These are phyloP conservation scores for Catharus ustulatus DNA, from an alignment of 2,797 vertebrate genomes.

Conservation along the genomic window DNA sequence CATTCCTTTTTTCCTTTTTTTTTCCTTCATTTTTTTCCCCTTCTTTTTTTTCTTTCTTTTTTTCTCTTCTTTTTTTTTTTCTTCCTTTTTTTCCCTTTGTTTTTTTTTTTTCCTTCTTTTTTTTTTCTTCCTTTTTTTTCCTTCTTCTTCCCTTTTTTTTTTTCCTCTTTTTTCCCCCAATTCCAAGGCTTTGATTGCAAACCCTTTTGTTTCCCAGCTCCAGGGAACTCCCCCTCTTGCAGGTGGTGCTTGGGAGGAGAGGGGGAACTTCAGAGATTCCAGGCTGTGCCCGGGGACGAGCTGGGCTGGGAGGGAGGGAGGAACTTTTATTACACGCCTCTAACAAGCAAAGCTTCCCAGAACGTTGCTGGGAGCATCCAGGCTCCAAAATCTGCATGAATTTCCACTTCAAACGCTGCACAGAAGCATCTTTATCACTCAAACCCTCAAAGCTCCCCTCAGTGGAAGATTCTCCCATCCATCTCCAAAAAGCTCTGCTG, in stretches of 20 bases:
- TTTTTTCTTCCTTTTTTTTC: neutral
- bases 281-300: neutral
- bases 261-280: neutral
- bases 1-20: no score
- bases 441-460: neutral
- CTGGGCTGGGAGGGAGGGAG: neutral
- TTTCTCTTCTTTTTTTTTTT: no score
- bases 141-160: no score
- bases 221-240: slow-evolving; percentile 15
- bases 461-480: neutral
- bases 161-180: neutral
- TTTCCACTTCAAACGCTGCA: slow-evolving; percentile 60
- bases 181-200: slow-evolving; percentile 31
- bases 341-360: slow-evolving; percentile 34
- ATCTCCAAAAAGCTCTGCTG: neutral
- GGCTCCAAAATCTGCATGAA: slow-evolving; percentile 45
- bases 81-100: no score
- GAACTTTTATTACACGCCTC: slow-evolving; percentile 15
- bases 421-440: slow-evolving; percentile 2
- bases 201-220: slow-evolving; percentile 44
- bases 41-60: neutral
- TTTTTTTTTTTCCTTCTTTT: no score
- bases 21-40: no score
- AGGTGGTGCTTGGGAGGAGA: neutral
- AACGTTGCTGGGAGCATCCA: slow-evolving; percentile 39